Evolutionary conservation across 2,888 invertebrate genomes (phyloP), one percentile per base, ranked within the genome.

Genomic region (Biston stratarius): DNA sequence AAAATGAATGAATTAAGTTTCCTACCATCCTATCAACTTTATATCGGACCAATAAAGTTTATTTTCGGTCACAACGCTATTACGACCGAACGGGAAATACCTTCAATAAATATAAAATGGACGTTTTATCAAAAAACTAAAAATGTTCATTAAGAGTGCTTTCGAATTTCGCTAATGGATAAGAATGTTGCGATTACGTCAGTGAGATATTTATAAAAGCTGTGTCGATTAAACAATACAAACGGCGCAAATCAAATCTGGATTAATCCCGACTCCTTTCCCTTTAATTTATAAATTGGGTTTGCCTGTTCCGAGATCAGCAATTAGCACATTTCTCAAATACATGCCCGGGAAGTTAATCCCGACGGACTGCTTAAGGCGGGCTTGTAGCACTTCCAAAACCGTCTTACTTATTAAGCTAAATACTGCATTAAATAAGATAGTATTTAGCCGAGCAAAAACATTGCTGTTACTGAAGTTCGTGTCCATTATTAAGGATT

Each of bases 281-380:
- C 47, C n/a, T 61, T 61, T 66, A 58, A 61, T 67, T 58, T 61
- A 56, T 58, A 42, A 63, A 63, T 56, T 60, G 44, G 67, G 55
- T 55, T 24, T 51, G 59, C 24, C 44, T 55, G 55, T 60, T 63
- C 10, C 58, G 51, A 60, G 56, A 60, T 67, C 56, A 48, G 59
- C 63, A 67, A 63, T 63, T 67, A 67, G 59, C 60, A 63, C 44
- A 55, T 62, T 58, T 55, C 56, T 44, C 53, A 34, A 60, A 60
- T 60, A 63, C 57, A 56, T 51, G 62, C 49, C 49, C 59, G 67
- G 57, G 56, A 51, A 60, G 67, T 53, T 48, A 62, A 59, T 44
- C 48, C 51, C 58, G 42, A 33, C 11, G 52, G 52, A 9, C 67
- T 52, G 51, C 47, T 57, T 62, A 61, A 42, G 49, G 15, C 58